Percentiles rank a stretch among this genome's conserved stretches.
Evolutionary conservation across 2,113 vertebrate genomes (phyloP).

Genomic region (Pseudonaja textilis): DNA sequence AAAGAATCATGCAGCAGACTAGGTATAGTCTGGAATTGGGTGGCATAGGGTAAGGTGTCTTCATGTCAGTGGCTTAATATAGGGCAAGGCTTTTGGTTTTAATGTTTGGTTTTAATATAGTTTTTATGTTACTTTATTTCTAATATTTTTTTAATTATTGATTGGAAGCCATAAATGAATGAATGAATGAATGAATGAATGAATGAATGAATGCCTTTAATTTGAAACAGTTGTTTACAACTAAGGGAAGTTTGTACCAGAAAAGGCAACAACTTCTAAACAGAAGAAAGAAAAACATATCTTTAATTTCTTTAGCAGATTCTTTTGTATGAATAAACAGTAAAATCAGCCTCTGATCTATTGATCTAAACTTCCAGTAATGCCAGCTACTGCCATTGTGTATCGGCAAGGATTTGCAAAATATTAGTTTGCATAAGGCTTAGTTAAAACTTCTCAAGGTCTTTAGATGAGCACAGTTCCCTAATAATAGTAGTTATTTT

Average conservation of each 20-base stretch:
- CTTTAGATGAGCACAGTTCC: not conserved
- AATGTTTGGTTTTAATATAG: no score
- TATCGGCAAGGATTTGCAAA: not conserved
- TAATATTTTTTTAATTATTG: no score
- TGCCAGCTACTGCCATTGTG: not conserved
- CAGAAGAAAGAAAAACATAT: not conserved
- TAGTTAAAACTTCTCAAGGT: not conserved
- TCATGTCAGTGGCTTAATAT: no score
- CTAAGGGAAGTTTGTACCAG: slow-evolving; percentile 18
- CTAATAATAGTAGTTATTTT: not conserved
- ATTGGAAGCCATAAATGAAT: no score
- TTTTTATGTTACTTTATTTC: no score
- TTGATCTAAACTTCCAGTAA: not conserved
- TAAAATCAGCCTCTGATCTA: not conserved
- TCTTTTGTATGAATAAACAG: not conserved
- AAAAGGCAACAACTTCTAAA: not conserved
- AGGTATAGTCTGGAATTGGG: slow-evolving; percentile 27
- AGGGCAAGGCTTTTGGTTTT: no score
- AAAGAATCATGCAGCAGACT: slow-evolving; percentile 46
- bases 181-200: no score
- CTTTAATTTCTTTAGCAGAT: not conserved
- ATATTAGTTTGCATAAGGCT: not conserved
- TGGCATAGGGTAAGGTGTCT: no score
- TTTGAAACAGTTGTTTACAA: slow-evolving; percentile 35
- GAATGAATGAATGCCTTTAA: slow-evolving; percentile 7